Conservation (phyloP, 2,113 vertebrate genomes). For the Odocoileus virginianus region DNA sequence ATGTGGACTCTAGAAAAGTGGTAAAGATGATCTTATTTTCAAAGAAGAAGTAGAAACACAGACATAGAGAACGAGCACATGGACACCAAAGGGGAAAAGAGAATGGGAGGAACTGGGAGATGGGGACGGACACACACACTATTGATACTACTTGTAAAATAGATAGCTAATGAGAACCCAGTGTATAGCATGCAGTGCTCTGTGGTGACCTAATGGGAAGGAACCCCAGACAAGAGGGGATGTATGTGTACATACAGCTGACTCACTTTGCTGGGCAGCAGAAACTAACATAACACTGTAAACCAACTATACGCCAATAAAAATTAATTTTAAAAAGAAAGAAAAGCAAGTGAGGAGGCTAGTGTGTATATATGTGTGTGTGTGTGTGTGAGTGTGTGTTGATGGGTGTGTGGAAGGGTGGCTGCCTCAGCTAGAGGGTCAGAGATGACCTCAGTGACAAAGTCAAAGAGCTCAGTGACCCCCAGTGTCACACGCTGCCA, state of each 20-base stretch:
- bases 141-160: background rate
- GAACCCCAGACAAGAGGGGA: background rate
- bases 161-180: background rate
- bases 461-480: background rate
- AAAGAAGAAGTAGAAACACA: background rate
- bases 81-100: background rate
- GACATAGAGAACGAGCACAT: accelerated
- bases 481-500: accelerated
- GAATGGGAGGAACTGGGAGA: background rate
- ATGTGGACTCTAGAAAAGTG: background rate
- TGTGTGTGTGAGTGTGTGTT: accelerated
- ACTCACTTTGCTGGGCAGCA: background rate
- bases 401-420: background rate
- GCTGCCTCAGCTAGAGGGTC: background rate
- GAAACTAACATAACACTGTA: background rate
- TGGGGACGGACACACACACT: accelerated
- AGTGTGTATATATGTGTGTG: accelerated
- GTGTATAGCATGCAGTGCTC: background rate
- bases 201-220: background rate
- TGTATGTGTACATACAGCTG: background rate
- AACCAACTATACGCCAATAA: background rate
- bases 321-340: background rate
- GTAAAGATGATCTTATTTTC: background rate
- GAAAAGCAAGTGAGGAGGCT: background rate
- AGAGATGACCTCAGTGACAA: background rate